These are phyloP conservation scores for Trinorchestia longiramus DNA, from an alignment of 1,140 invertebrate genomes.

Conservation along the genomic window DNA sequence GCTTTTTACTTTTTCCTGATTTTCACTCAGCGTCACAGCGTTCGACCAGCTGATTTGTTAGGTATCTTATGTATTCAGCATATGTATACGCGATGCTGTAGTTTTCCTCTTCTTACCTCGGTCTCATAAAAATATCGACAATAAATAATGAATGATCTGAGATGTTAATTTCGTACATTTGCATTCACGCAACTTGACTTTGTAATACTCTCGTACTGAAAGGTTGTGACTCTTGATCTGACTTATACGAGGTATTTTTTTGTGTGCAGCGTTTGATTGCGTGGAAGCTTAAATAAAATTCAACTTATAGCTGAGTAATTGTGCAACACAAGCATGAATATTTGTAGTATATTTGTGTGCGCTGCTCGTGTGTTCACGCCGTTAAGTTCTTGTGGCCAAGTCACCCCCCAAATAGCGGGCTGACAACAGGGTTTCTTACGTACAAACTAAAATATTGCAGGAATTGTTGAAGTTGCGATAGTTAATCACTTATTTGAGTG, in stretches of 20 bases:
- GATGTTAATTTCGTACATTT: not conserved
- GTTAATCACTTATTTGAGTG: not conserved
- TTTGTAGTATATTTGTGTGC: not conserved
- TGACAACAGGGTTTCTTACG: not conserved
- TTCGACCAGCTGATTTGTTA: not conserved
- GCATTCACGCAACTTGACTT: not conserved
- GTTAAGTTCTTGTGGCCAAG: not conserved
- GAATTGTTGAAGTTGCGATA: not conserved
- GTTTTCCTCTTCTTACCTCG: not conserved
- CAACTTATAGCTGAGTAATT: no score
- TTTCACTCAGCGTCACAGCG: not conserved
- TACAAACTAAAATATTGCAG: not conserved
- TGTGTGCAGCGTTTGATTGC: not conserved
- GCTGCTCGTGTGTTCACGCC: not conserved
- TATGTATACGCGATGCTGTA: not conserved
- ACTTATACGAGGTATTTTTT: not conserved
- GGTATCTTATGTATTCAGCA: not conserved
- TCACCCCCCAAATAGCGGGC: not conserved
- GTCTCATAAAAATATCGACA: not conserved
- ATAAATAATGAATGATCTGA: not conserved
- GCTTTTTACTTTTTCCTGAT: not conserved
- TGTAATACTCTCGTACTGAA: conserved; percentile 8
- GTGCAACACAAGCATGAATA: not conserved
- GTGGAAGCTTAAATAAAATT: no score
- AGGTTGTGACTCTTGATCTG: not conserved